Percentiles rank a stretch among this genome's conserved stretches.
These are phyloP conservation scores for Macquaria australasica DNA, from an alignment of 2,113 vertebrate genomes.

Conservation along the genomic window DNA sequence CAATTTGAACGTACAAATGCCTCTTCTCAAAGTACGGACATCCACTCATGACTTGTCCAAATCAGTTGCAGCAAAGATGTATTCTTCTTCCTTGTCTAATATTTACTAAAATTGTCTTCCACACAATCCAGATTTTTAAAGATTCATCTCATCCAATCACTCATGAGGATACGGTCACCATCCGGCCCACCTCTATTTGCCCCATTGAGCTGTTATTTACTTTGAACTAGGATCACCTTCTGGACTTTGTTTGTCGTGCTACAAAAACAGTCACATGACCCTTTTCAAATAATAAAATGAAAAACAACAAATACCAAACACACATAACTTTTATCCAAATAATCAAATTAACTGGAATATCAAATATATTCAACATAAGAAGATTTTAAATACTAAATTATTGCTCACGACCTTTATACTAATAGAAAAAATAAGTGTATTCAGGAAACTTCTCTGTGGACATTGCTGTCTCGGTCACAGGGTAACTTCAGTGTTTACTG, in stretches of 20 bases:
- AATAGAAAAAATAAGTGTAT: not conserved
- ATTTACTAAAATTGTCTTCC: constrained; percentile 50
- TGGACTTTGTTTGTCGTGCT: constrained; percentile 70
- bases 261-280: not conserved
- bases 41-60: constrained; percentile 87
- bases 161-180: constrained; percentile 4
- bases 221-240: not conserved
- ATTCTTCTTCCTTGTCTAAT: not conserved
- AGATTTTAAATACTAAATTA: not conserved
- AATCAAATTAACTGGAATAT: not conserved
- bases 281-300: not conserved
- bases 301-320: not conserved
- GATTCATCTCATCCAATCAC: constrained; percentile 74
- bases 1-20: constrained; percentile 85
- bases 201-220: constrained; percentile 35
- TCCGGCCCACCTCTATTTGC: constrained; percentile 68
- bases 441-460: not conserved
- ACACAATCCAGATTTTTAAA: constrained; percentile 66
- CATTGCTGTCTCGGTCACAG: not conserved
- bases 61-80: constrained; percentile 24
- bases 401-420: not conserved
- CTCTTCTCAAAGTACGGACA: constrained; percentile 90
- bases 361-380: not conserved
- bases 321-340: not conserved
- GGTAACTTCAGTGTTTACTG: constrained; percentile 29